Base-by-base conservation (phyloP, 2,113 vertebrate species). In the Gallinago media region DNA sequence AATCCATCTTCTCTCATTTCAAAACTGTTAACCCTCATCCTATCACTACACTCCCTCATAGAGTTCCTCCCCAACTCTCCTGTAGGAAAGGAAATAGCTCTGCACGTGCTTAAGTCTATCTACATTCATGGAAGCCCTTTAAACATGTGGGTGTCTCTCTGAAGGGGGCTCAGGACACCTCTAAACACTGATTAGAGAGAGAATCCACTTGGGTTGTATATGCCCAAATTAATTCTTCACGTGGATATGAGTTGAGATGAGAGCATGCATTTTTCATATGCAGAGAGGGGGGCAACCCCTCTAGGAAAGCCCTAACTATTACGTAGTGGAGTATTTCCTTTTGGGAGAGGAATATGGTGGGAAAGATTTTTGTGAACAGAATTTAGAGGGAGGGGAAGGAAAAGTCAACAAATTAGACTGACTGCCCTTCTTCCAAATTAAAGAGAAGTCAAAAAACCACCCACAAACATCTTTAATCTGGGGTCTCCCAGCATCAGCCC, bases 301-400 rank as follows among this genome's bases (percentile, higher is more conserved):
- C 20, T 38, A 74, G 26, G 38, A 52, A 65, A 59, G 27, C 47
- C 40, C 14, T 42, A 32, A 47, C 15, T 47, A 15, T 16, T 22
- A 46, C 11, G 22, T 23, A 38, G 32, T 26, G 42, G 42, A 71
- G 12, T 5, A 62, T 34, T 65, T 4, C 8, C 17, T 55, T 81
- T 26, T 50, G 36, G 71, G 46, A 66, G 29, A n/a, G 13, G 25
- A 52, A 19, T 56, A 58, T 49, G 2, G 10, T 19, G 12, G 20
- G 7, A 25, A 77, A 73, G 7, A 34, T 16, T 61, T 61, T 77
- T 63, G 7, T 31, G 19, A 74, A 56, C 5, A n/a, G 12, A 54
- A n/a, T 17, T 73, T n/a, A 47, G 9, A 31, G 17, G 3, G 3
- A 2, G 1, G 8, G 16, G 19, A 12, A 27, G 10, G 46, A 20